These are phyloP conservation scores for Acanthosepion pharaonis DNA, from an alignment of 2,888 invertebrate species.

Conservation along the genomic window DNA sequence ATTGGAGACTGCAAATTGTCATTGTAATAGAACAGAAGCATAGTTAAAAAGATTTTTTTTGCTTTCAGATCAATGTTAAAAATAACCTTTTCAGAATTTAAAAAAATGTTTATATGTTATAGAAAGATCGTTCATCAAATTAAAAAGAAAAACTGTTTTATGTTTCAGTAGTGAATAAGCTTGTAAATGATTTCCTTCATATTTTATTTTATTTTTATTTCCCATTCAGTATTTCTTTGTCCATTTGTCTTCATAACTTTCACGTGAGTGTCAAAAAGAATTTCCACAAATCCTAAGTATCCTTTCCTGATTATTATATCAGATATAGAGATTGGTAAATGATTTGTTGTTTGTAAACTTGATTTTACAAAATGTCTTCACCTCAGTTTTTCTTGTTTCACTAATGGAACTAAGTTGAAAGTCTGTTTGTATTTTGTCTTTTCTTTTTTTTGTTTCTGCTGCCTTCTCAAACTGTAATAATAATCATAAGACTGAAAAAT, in stretches of 20 bases:
- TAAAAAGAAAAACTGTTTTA: no score
- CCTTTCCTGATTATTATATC: not conserved
- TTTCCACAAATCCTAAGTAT: not conserved
- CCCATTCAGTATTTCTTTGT: not conserved
- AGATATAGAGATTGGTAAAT: not conserved
- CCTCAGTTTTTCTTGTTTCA: not conserved
- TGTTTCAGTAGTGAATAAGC: no score
- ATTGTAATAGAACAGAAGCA: no score
- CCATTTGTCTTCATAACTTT: slow-evolving; percentile 2
- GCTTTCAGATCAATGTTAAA: no score
- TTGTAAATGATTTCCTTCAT: no score
- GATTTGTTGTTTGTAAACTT: not conserved
- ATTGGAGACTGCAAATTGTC: no score
- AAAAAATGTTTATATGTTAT: no score
- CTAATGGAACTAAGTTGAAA: slow-evolving; percentile 24
- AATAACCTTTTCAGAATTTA: no score
- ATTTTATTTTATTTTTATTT: not conserved
- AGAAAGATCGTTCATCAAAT: no score
- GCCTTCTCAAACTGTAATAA: not conserved
- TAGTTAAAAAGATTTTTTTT: no score
- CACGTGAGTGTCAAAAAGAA: not conserved
- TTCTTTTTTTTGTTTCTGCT: not conserved
- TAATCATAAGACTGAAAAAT: slow-evolving; percentile 33
- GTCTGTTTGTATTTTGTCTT: not conserved
- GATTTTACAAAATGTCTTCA: not conserved